Conservation (phyloP, 2,113 vertebrate genomes). For the Phalacrocorax carbo region DNA sequence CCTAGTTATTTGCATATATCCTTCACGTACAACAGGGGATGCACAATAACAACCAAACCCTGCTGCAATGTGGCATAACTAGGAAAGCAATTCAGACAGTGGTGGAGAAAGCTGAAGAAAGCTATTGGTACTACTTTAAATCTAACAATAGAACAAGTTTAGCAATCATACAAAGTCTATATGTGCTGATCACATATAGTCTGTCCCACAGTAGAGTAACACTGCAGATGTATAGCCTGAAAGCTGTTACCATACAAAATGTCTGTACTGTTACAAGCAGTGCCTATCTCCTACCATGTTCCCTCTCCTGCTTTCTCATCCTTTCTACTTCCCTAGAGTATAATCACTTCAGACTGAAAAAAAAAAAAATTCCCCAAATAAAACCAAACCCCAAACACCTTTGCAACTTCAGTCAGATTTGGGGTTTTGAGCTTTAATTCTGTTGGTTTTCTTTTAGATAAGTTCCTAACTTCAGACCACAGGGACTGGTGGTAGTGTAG, state of each 20-base stretch:
- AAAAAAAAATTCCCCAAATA: background rate
- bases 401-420: background rate
- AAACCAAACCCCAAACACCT: background rate
- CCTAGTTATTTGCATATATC: background rate
- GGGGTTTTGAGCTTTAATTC: background rate
- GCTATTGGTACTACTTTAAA: background rate
- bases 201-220: background rate
- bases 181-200: background rate
- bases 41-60: background rate
- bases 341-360: background rate
- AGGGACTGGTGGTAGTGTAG: background rate
- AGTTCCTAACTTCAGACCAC: background rate
- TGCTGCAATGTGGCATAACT: background rate
- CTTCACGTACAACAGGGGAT: fast-evolving
- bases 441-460: background rate
- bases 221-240: background rate
- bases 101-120: background rate
- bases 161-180: background rate
- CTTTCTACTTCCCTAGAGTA: fast-evolving
- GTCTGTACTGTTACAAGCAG: background rate
- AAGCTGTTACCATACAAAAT: background rate
- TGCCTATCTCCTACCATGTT: background rate
- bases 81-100: background rate
- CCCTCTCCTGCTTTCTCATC: background rate
- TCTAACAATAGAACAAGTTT: background rate